Conservation (phyloP, 2,113 vertebrate species). For the Promerops cafer region DNA sequence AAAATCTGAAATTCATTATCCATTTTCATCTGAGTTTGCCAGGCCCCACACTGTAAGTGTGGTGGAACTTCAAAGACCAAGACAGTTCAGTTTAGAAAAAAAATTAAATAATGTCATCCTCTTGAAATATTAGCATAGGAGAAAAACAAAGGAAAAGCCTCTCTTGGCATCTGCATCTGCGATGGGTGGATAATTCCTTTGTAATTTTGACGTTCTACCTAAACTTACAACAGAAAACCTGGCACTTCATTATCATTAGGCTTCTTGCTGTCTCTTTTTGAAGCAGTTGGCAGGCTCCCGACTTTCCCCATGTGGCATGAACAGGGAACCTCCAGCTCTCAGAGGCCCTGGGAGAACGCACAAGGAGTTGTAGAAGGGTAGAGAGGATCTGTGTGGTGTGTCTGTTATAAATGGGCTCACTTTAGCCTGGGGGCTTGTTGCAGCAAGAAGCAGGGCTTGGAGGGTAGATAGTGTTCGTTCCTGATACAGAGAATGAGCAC, state of each 20-base stretch:
- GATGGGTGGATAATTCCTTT: neutral
- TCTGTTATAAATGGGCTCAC: neutral
- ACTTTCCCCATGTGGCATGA: neutral
- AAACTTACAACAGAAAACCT: neutral
- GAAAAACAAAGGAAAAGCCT: neutral
- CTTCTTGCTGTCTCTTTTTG: neutral
- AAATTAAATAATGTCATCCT: neutral
- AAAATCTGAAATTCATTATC: constrained; percentile 7
- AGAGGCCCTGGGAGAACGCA: neutral
- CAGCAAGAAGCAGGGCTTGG: neutral
- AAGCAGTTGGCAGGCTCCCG: neutral
- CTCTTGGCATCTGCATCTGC: neutral
- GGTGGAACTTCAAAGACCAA: constrained; percentile 8
- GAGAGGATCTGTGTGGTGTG: neutral
- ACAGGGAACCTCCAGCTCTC: neutral
- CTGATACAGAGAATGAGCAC: neutral
- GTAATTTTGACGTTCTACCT: neutral
- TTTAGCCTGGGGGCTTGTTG: neutral
- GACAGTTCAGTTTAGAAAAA: neutral
- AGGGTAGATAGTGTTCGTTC: neutral
- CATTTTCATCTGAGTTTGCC: neutral
- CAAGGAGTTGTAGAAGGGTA: neutral
- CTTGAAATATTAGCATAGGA: neutral
- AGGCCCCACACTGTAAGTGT: neutral
- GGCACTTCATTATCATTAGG: neutral